Conservation (phyloP, 2,797 vertebrate species). For the Gadopsis bispinosus region DNA sequence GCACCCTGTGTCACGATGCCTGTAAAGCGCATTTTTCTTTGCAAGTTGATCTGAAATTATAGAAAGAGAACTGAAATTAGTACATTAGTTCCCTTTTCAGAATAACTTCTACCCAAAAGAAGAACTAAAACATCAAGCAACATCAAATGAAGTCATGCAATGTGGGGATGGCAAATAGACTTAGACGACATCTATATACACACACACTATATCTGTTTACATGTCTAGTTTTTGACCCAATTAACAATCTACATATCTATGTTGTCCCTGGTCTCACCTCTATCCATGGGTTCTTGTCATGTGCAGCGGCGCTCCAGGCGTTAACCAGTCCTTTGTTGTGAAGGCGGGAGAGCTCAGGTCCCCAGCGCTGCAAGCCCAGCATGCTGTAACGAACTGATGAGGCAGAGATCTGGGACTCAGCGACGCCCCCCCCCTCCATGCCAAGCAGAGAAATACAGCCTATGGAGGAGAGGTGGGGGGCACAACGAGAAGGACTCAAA, state of each 20-base stretch:
- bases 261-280: constrained; percentile 81
- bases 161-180: background rate
- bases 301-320: constrained; percentile 94
- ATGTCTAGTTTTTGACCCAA: background rate
- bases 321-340: constrained; percentile 93
- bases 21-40: constrained; percentile 90
- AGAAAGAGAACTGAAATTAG: background rate
- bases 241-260: background rate
- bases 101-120: background rate
- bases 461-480: constrained; percentile 53
- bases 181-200: background rate
- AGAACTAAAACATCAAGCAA: background rate
- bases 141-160: background rate
- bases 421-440: constrained; percentile 92
- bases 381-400: constrained; percentile 91
- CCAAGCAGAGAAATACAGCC: constrained; percentile 90
- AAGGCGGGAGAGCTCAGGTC: constrained; percentile 91
- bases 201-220: background rate
- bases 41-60: constrained; percentile 88
- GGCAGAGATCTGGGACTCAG: constrained; percentile 89
- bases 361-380: constrained; percentile 95
- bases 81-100: background rate
- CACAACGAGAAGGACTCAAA: background rate
- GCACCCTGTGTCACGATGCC: constrained; percentile 94
- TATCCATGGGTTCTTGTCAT: constrained; percentile 95